phyloP scores from a whole-genome alignment of 35 echinoderm and acorn worm genomes.

The Acanthaster planci region DNA sequence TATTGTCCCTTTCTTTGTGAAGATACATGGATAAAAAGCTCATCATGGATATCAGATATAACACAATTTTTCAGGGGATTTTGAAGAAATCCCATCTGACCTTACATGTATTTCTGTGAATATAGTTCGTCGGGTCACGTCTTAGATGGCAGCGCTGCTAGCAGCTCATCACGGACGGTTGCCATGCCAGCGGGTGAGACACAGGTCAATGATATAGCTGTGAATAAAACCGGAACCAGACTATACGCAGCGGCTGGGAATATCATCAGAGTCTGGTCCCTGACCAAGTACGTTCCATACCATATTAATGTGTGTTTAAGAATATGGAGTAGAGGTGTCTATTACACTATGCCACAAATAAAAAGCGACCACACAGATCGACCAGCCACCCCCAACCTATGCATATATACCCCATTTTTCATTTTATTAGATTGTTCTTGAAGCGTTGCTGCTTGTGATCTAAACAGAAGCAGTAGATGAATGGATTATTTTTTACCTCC shows the following conservation, averaged over 20 bases:
- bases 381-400: too few species aligned
- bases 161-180: slow-evolving; percentile 64
- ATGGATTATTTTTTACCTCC: slow-evolving; percentile 4
- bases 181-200: slow-evolving; percentile 81
- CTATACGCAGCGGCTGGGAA: slow-evolving; percentile 92
- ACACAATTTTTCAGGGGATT: too few species aligned
- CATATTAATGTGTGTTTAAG: too few species aligned
- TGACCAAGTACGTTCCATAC: slow-evolving; percentile 65
- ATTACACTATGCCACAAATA: too few species aligned
- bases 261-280: slow-evolving; percentile 92
- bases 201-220: slow-evolving; percentile 83
- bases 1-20: background rate
- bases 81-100: too few species aligned
- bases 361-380: too few species aligned
- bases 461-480: background rate
- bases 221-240: slow-evolving; percentile 75
- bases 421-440: background rate
- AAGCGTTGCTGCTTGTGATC: background rate
- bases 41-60: too few species aligned
- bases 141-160: slow-evolving; percentile 66
- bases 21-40: background rate
- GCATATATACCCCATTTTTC: too few species aligned
- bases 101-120: background rate
- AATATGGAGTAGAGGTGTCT: too few species aligned
- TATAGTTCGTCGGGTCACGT: slow-evolving; percentile 84